Base-by-base conservation (phyloP, 23 tunicate species). In the Styela clava region DNA sequence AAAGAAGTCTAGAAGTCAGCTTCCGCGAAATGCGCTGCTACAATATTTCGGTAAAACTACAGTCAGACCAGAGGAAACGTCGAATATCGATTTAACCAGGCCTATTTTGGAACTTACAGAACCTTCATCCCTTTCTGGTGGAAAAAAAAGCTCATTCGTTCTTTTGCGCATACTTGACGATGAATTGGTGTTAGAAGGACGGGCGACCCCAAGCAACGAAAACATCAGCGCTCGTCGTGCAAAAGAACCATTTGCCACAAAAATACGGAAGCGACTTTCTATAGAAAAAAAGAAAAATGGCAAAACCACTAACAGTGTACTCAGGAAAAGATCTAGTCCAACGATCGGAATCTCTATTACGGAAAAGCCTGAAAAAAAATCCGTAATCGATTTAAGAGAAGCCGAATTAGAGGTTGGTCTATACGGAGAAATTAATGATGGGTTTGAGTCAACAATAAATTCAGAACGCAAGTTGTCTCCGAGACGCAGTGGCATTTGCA, bases 11-110 rank as follows among this genome's bases (percentile, higher is more conserved):
- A 76, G 33, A 36, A 76, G 33, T 1, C 81, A 25, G 2, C 69
- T 87, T 20, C 97, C 97, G 16, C 70, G 80, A 69, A 91, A 91
- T 31, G 97, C 97, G 23, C 82, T 91, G 2, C 80, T 91, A 2
- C 74, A 71, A 20, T 86, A 62, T 70, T 77, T 69, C 23, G 97
- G 97, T 2, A 24, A 63, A 23, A 37, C 78, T 23, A 33, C 63
- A 2, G 69, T 91, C 81, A 68, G 76, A 67, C 33, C 82, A 28
- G 65, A 78, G 12, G 97, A 91, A 44, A 1, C 65, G 16, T 26
- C 31, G 0, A 76, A 25, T 44, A 76, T 76, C 21, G 81, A 36
- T 29, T 44, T 76, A n/a, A 44, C 51, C 0, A 28, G 64, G n/a
- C 18, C 81, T 76, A 27, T 76, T 2, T 23, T 27, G 27, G 1